These are phyloP conservation scores for Pelobates fuscus DNA, from an alignment of 2,113 vertebrate genomes.

Conservation along the genomic window DNA sequence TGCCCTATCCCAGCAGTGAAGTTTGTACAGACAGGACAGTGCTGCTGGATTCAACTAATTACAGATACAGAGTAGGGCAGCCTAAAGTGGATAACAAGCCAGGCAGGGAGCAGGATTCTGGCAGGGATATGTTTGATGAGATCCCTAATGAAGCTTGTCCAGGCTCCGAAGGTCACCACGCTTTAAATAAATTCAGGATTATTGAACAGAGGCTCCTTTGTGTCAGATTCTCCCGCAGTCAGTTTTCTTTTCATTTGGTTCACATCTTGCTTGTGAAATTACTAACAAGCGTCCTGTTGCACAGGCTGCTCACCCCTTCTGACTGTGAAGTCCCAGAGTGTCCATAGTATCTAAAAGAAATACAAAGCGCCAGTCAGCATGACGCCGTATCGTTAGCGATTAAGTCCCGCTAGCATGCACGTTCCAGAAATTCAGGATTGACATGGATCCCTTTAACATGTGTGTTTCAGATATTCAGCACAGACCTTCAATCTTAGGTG, in stretches of 20 bases:
- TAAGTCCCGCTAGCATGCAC: neutral
- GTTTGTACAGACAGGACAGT: no score
- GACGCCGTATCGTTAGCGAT: neutral
- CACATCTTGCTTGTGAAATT: conserved; percentile 24
- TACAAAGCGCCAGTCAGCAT: neutral
- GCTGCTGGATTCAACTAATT: no score
- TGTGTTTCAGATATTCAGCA: neutral
- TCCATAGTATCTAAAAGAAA: neutral
- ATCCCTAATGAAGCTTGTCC: conserved; percentile 43
- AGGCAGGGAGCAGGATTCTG: conserved; percentile 25
- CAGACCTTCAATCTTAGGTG: neutral
- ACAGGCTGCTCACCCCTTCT: neutral
- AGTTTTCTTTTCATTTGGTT: neutral
- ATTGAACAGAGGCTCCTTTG: conserved; percentile 33
- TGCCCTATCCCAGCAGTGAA: no score
- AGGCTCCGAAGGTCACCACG: conserved; percentile 19
- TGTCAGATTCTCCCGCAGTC: conserved; percentile 30
- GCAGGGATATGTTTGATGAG: conserved; percentile 41
- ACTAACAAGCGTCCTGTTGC: conserved; percentile 31
- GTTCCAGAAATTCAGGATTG: neutral
- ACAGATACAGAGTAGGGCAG: neutral
- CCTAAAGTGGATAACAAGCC: conserved; percentile 3
- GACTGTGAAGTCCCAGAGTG: neutral
- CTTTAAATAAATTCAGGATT: conserved; percentile 33
- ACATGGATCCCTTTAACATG: neutral